Percentiles rank a stretch among this genome's conserved stretches.
These are phyloP conservation scores for Bacillus rossius DNA, from an alignment of 1,140 invertebrate genomes.

Conservation along the genomic window DNA sequence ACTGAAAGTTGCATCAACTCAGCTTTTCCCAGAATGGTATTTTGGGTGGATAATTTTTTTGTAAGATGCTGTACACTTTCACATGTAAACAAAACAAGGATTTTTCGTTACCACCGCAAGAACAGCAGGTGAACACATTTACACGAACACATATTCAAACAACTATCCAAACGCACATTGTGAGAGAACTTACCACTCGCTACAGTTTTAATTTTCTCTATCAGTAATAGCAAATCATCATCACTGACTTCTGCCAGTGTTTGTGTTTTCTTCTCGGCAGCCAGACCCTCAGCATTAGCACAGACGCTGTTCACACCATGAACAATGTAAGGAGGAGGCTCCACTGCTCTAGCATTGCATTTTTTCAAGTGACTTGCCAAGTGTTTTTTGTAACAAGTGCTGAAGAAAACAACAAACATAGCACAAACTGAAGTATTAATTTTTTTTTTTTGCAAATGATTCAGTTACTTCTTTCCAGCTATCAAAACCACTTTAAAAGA, in stretches of 20 bases:
- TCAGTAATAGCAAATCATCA: conserved; percentile 39
- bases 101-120: no score
- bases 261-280: conserved; percentile 18
- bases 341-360: conserved; percentile 60
- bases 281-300: conserved; percentile 13
- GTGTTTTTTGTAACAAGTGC: conserved; percentile 64
- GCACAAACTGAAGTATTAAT: not conserved
- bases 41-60: no score
- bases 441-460: conserved; percentile 5
- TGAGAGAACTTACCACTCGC: conserved; percentile 40
- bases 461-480: no score
- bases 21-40: no score
- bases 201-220: conserved; percentile 44
- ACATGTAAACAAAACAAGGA: no score
- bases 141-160: not conserved
- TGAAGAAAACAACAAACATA: conserved; percentile 24
- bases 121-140: no score
- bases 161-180: not conserved
- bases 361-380: conserved; percentile 67
- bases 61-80: no score
- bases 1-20: no score
- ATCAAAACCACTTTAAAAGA: no score
- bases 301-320: conserved; percentile 54
- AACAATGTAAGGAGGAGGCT: conserved; percentile 52
- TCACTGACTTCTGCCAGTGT: conserved; percentile 37